These are phyloP conservation scores for Drosophila niveifrons DNA, from an alignment of 2,888 invertebrate genomes.

Conservation along the genomic window DNA sequence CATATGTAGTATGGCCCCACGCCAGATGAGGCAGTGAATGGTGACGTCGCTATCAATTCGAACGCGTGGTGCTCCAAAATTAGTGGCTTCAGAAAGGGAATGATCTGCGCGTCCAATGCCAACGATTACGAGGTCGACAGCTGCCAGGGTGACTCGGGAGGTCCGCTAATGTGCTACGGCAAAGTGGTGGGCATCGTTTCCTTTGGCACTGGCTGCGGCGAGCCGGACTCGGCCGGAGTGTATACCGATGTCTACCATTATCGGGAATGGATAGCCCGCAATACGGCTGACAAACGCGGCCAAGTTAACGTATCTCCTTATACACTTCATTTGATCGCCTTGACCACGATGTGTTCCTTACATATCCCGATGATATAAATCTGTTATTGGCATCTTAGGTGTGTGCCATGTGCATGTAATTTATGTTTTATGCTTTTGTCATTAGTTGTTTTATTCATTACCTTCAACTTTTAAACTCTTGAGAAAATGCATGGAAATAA, in stretches of 20 bases:
- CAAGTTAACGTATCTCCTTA: too few relatives aligned
- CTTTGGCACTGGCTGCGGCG: constrained; percentile 65
- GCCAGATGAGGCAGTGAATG: constrained; percentile 64
- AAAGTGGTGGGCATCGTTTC: constrained; percentile 69
- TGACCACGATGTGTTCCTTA: too few relatives aligned
- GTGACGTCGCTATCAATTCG: constrained; percentile 48
- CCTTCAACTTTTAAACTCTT: too few relatives aligned
- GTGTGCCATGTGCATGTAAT: too few relatives aligned
- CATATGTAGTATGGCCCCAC: constrained; percentile 54
- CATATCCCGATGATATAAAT: too few relatives aligned
- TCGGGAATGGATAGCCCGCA: constrained; percentile 56
- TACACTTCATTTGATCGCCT: too few relatives aligned
- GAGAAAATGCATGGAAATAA: too few relatives aligned
- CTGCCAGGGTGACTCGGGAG: constrained; percentile 77
- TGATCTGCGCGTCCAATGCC: constrained; percentile 65
- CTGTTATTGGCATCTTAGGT: too few relatives aligned
- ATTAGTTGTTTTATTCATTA: too few relatives aligned
- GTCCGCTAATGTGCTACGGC: constrained; percentile 63
- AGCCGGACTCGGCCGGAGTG: constrained; percentile 39
- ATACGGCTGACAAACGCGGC: not conserved
- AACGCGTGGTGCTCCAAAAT: constrained; percentile 27
- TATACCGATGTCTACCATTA: constrained; percentile 66
- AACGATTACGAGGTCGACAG: constrained; percentile 54
- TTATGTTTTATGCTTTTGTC: too few relatives aligned
- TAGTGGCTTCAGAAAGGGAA: constrained; percentile 22